Conservation (phyloP, 2,113 vertebrate species). For the Spermophilus dauricus region DNA sequence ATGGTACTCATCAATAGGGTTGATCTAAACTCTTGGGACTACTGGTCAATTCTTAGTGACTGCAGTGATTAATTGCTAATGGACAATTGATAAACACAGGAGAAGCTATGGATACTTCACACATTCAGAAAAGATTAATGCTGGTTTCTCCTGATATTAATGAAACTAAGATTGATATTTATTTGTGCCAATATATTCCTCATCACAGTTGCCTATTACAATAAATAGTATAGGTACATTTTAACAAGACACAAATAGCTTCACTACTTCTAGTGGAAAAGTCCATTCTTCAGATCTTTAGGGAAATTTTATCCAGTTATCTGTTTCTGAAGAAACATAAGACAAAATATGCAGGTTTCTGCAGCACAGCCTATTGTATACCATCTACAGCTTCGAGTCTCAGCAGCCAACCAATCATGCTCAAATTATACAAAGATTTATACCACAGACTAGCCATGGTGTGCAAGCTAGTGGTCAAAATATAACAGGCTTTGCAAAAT, state of each 20-base stretch:
- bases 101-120: slow-evolving; percentile 93
- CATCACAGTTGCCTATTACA: slow-evolving; percentile 93
- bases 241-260: slow-evolving; percentile 92
- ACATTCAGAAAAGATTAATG: slow-evolving; percentile 94
- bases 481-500: slow-evolving; percentile 94
- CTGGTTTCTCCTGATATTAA: slow-evolving; percentile 94
- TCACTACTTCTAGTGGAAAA: slow-evolving; percentile 90
- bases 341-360: slow-evolving; percentile 93
- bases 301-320: slow-evolving; percentile 93
- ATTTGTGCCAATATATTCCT: slow-evolving; percentile 96
- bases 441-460: slow-evolving; percentile 91
- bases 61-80: slow-evolving; percentile 95
- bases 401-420: slow-evolving; percentile 94
- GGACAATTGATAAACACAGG: slow-evolving; percentile 95
- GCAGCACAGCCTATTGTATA: slow-evolving; percentile 92
- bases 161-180: slow-evolving; percentile 93
- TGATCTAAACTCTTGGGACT: slow-evolving; percentile 97
- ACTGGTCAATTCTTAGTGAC: slow-evolving; percentile 95
- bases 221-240: slow-evolving; percentile 94
- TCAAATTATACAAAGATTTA: slow-evolving; percentile 94
- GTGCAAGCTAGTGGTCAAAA: slow-evolving; percentile 91
- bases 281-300: slow-evolving; percentile 93
- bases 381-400: slow-evolving; percentile 95
- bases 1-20: slow-evolving; percentile 98
- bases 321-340: slow-evolving; percentile 93